Evolutionary conservation across 2,797 vertebrate species (phyloP).

Genomic region (Hybognathus amarus): DNA sequence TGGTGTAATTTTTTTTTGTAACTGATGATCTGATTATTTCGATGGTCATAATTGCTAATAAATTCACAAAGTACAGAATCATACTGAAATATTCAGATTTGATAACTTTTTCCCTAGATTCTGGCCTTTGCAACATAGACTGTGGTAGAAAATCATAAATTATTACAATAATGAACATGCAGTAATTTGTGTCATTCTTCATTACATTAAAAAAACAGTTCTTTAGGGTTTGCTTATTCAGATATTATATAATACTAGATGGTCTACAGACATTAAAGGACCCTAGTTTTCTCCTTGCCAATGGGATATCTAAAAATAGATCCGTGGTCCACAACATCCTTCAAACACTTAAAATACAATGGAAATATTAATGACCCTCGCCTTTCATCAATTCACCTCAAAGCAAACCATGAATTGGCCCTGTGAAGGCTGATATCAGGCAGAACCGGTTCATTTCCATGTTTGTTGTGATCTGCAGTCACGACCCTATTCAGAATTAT

Average conservation of each 20-base stretch:
- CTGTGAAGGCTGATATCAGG: slow-evolving; percentile 9
- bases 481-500: slow-evolving; percentile 54
- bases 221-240: slow-evolving; percentile 38
- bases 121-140: background rate
- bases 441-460: slow-evolving; percentile 56
- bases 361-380: slow-evolving; percentile 48
- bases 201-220: background rate
- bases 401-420: slow-evolving; percentile 23
- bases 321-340: slow-evolving; percentile 16
- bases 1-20: background rate
- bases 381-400: slow-evolving; percentile 49
- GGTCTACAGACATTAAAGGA: slow-evolving; percentile 41
- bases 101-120: background rate
- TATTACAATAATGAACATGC: background rate
- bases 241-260: slow-evolving; percentile 23
- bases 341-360: slow-evolving; percentile 39
- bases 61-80: background rate
- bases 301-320: slow-evolving; percentile 55
- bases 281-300: slow-evolving; percentile 52
- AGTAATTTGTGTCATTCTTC: slow-evolving; percentile 6
- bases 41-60: background rate
- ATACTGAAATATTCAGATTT: background rate
- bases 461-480: slow-evolving; percentile 54
- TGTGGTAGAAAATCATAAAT: background rate
- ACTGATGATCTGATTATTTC: background rate